Percentiles rank a stretch among this genome's conserved stretches.
Evolutionary conservation across 2,888 invertebrate species (phyloP).

Genomic region (Molorchus minor): DNA sequence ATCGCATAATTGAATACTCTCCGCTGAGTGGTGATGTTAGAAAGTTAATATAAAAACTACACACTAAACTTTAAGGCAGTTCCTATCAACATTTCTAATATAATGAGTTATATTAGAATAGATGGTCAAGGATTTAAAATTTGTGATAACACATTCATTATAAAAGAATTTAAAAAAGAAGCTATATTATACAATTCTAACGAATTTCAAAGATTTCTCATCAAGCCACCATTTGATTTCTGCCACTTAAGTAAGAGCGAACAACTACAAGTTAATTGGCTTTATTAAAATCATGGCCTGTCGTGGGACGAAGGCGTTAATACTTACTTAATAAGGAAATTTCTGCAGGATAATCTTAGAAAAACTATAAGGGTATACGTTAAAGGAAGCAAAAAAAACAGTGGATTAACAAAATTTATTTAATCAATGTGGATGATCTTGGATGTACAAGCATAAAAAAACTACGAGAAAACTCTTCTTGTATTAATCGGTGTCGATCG

Average conservation of each 20-base stretch:
- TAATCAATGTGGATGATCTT: constrained; percentile 9
- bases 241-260: too few relatives aligned
- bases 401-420: background rate
- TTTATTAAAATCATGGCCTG: too few relatives aligned
- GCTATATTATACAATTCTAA: constrained; percentile 6
- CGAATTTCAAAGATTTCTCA: constrained; percentile 12
- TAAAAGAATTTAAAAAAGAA: constrained; percentile 16
- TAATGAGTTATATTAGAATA: background rate
- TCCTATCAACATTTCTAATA: background rate
- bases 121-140: constrained; percentile 12
- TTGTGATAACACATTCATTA: constrained; percentile 12
- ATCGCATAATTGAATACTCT: constrained; percentile 42
- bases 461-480: background rate
- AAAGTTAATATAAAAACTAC: constrained; percentile 34
- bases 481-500: background rate
- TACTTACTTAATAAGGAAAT: background rate
- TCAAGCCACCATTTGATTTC: constrained; percentile 2
- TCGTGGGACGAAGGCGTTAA: too few relatives aligned
- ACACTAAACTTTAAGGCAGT: background rate
- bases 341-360: background rate
- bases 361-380: background rate
- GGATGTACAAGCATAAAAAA: background rate
- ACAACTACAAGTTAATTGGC: too few relatives aligned
- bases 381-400: background rate
- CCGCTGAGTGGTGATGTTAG: constrained; percentile 39